These are phyloP conservation scores for Bombus pascuorum DNA, from an alignment of 1,140 invertebrate genomes.

Conservation along the genomic window DNA sequence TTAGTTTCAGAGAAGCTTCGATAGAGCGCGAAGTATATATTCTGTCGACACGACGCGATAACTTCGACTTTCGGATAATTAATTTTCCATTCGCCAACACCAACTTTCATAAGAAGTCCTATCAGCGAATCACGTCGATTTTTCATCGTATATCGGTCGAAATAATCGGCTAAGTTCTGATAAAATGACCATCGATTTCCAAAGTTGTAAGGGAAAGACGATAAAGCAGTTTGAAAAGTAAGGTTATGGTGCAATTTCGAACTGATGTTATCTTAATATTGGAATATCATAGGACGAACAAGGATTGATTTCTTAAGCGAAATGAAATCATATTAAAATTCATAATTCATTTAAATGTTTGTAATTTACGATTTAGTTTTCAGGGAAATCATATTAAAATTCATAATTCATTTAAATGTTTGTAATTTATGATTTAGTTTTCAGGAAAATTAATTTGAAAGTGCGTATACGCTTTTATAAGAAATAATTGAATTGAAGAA, in stretches of 20 bases:
- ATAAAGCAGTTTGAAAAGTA: neutral
- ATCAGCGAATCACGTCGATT: neutral
- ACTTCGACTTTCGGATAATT: neutral
- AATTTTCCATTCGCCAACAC: neutral
- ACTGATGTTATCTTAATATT: neutral
- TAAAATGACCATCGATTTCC: neutral
- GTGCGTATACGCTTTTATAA: too few relatives aligned
- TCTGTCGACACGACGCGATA: neutral
- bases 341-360: too few relatives aligned
- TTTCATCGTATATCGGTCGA: neutral
- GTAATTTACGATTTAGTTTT: too few relatives aligned
- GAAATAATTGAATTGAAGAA: too few relatives aligned
- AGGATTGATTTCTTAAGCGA: too few relatives aligned
- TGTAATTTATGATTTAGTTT: too few relatives aligned
- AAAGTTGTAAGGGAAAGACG: neutral
- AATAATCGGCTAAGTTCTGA: neutral
- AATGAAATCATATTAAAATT: too few relatives aligned
- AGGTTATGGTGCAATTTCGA: neutral
- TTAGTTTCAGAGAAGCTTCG: neutral
- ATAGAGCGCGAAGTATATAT: neutral
- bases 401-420: too few relatives aligned
- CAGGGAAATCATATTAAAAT: too few relatives aligned
- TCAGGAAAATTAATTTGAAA: too few relatives aligned
- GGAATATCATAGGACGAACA: too few relatives aligned
- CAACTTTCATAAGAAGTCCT: neutral